A percentile compares a stretch with the other conserved stretches of the same genome.
These are phyloP conservation scores for Ophion slaviceki DNA, from an alignment of 2,888 invertebrate species.

Conservation along the genomic window DNA sequence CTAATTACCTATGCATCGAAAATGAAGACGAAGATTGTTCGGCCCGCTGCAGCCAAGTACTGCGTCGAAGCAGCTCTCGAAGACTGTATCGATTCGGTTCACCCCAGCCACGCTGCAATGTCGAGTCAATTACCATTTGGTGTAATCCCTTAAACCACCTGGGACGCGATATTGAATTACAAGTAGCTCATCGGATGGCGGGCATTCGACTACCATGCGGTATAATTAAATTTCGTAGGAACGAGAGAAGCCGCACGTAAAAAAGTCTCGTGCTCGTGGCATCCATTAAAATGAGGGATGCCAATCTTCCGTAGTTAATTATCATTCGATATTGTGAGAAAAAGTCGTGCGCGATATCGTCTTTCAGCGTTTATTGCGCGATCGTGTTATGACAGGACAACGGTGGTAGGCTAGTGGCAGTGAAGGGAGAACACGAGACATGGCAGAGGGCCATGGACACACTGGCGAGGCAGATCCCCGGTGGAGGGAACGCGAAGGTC, in stretches of 20 bases:
- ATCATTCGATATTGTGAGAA: slow-evolving; percentile 47
- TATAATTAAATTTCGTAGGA: slow-evolving; percentile 48
- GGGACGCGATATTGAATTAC: slow-evolving; percentile 20
- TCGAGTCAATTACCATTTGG: slow-evolving; percentile 21
- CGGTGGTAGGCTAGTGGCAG: slow-evolving; percentile 25
- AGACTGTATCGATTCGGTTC: slow-evolving; percentile 1
- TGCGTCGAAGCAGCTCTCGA: not conserved
- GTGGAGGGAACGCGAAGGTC: slow-evolving; percentile 57
- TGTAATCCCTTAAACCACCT: slow-evolving; percentile 14
- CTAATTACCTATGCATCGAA: not conserved
- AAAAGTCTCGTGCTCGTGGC: slow-evolving; percentile 18
- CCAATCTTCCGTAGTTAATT: slow-evolving; percentile 48
- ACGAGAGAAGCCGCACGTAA: slow-evolving; percentile 12
- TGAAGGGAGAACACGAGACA: slow-evolving; percentile 44
- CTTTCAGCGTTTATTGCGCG: slow-evolving; percentile 52
- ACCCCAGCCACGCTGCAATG: slow-evolving; percentile 3
- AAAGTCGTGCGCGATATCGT: slow-evolving; percentile 40
- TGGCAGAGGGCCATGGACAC: slow-evolving; percentile 38
- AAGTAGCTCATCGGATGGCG: not conserved
- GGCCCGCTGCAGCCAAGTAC: not conserved
- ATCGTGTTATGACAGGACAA: slow-evolving; percentile 57
- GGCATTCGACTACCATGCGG: slow-evolving; percentile 18
- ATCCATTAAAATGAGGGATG: slow-evolving; percentile 47
- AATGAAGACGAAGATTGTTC: not conserved
- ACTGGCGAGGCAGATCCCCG: slow-evolving; percentile 42